Evolutionary conservation across 2,888 invertebrate genomes (phyloP).

Genomic region (Meghimatium bilineatum): DNA sequence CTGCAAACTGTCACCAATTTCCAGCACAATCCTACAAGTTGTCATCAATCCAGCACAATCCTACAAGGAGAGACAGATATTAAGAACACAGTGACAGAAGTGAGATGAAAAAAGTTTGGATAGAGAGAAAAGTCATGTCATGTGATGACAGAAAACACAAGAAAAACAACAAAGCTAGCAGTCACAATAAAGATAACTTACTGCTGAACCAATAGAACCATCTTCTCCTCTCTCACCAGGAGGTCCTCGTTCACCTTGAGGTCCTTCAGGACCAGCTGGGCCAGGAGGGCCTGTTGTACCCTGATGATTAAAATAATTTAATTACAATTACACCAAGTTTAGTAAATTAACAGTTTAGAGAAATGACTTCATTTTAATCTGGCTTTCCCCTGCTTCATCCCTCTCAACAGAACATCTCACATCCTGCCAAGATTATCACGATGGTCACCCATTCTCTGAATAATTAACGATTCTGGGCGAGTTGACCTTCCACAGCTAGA

Average conservation of each 20-base stretch:
- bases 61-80: no score
- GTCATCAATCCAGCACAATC: no score
- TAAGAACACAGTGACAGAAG: no score
- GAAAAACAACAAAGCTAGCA: neutral
- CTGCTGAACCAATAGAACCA: slow-evolving; percentile 59
- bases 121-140: no score
- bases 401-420: neutral
- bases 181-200: slow-evolving; percentile 19
- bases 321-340: neutral
- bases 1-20: no score
- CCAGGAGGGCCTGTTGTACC: slow-evolving; percentile 72
- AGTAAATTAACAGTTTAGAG: neutral
- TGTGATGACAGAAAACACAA: neutral
- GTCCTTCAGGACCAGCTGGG: slow-evolving; percentile 61
- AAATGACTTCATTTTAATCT: no score
- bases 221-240: slow-evolving; percentile 66
- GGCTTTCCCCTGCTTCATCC: no score
- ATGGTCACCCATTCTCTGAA: no score
- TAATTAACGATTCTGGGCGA: no score
- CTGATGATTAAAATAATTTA: slow-evolving; percentile 46
- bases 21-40: no score
- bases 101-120: no score
- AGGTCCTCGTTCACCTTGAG: slow-evolving; percentile 64
- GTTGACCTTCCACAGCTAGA: no score
- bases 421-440: neutral